Base-by-base conservation (phyloP, 2,113 vertebrate species). In the Haemorhous mexicanus region DNA sequence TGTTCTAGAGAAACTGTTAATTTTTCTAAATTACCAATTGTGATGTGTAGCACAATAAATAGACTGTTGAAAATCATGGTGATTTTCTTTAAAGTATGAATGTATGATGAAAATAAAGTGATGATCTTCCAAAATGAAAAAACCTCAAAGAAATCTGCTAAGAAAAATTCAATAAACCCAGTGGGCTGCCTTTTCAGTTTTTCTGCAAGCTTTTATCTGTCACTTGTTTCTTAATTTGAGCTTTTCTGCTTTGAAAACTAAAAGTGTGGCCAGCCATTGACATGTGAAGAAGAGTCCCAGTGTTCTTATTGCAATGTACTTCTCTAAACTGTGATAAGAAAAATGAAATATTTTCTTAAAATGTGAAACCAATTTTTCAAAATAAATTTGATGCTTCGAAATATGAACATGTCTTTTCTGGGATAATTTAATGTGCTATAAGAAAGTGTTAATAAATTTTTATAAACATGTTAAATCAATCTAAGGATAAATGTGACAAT, bases 1-100 rank as follows among this genome's bases (percentile, higher is more conserved):
- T 55, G 76, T 96, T 92, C 91, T 87, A 94, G 84, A 92, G 82
- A 91, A 97, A 73, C 72, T 92, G 87, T 91, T 95, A 83, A 90
- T 93, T 95, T 97, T 94, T 94, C 52, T 62, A 64, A 95, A 81
- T 84, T 93, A 83, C 70, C 92, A 93, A 80, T 95, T 90, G 64
- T 92, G 75, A 94, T 89, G 61, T 93, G 68, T 88, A 82, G 44
- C 80, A 87, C 68, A 87, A 94, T 94, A 95, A 88, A 94, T 66
- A 91, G 90, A 32, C 80, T 93, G 78, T 81, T 93, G 80, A 96
- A 97, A 96, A 95, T 93, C 37, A 46, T 24, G 28, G 17, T 76
- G 69, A 89, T 91, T 97, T 95, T 80, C 72, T 94, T 86, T 91
- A 39, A 94, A 95, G 49, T 56, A 58, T 62, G 37, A 58, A 82